Evolutionary conservation across 2,113 vertebrate genomes (phyloP).

Genomic region (Scomber japonicus): DNA sequence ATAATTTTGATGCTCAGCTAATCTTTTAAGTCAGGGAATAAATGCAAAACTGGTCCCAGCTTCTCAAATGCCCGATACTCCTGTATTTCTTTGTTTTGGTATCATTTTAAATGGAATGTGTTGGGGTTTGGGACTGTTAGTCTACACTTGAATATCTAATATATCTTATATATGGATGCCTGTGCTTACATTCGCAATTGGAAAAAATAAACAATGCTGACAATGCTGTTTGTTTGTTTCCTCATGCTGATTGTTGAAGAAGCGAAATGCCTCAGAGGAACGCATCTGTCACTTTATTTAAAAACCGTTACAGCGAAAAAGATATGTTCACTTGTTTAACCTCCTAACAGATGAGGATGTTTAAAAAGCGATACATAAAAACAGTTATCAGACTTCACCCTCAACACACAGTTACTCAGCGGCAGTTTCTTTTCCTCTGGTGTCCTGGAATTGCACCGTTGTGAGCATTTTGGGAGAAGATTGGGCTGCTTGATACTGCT

Average conservation of each 20-base stretch:
- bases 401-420: constrained; percentile 37
- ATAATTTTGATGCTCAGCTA: too few relatives aligned
- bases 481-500: constrained; percentile 66
- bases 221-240: not conserved
- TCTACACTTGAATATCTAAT: too few relatives aligned
- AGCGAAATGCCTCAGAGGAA: constrained; percentile 8
- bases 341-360: constrained; percentile 48
- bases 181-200: too few relatives aligned
- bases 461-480: constrained; percentile 67
- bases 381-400: constrained; percentile 56
- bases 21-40: too few relatives aligned
- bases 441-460: constrained; percentile 57
- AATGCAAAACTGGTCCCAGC: too few relatives aligned
- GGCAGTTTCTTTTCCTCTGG: constrained; percentile 65
- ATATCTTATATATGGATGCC: too few relatives aligned
- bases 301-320: constrained; percentile 24
- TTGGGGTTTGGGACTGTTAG: too few relatives aligned
- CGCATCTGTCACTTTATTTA: constrained; percentile 13
- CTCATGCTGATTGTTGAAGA: not conserved
- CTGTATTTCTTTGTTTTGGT: too few relatives aligned
- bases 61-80: too few relatives aligned
- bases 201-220: not conserved
- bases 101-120: too few relatives aligned
- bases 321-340: constrained; percentile 60
- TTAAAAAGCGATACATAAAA: constrained; percentile 51